Base-by-base conservation (phyloP, 2,888 invertebrate species). In the Lithosia quadra region DNA sequence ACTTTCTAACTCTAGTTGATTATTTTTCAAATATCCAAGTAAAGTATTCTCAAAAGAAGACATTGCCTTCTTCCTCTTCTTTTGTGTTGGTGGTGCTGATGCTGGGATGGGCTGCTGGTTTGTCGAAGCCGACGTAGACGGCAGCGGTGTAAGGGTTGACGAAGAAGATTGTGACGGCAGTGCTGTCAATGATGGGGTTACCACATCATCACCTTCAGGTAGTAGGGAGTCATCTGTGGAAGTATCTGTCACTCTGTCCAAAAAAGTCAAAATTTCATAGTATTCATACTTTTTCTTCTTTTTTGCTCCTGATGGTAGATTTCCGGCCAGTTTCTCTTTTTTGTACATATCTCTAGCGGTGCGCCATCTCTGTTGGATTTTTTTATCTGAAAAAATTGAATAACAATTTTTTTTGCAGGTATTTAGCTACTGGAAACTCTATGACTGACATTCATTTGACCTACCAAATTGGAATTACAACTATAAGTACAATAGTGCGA, bases 401-500 rank as follows among this genome's bases (percentile, higher is more conserved):
- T n/a, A n/a, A 53, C 7, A 34, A 10, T 24, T 22, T 61, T 61
- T 62, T 62, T 18, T 34, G 9, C 34, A 34, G 34, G 34, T 34
- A 65, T 10, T 65, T 65, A 57, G 65, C n/a, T 57, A 65, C 68
- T 28, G 72, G 72, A 57, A 36, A 68, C 55, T 63, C 67, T 8
- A 62, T 71, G 13, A 68, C 63, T 15, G 71, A 53, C 36, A 57
- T 68, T 36, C 65, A 65, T 65, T 18, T 49, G 58, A 63, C 62
- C 56, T 68, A 65, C 55, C 63, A 68, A 63, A 71, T 64, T 43
- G 69, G 69, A 65, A 58, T 62, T n/a, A 33, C 66, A 55, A 72
- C 68, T 33, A 66, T 72, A 15, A 66, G 66, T 34, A 39, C 64
- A 69, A 72, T 66, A 65, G 72, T 67, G 58, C 56, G 64, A 69